phyloP scores from a whole-genome alignment of 2,797 vertebrate genomes.

The Sebastes itinus region DNA sequence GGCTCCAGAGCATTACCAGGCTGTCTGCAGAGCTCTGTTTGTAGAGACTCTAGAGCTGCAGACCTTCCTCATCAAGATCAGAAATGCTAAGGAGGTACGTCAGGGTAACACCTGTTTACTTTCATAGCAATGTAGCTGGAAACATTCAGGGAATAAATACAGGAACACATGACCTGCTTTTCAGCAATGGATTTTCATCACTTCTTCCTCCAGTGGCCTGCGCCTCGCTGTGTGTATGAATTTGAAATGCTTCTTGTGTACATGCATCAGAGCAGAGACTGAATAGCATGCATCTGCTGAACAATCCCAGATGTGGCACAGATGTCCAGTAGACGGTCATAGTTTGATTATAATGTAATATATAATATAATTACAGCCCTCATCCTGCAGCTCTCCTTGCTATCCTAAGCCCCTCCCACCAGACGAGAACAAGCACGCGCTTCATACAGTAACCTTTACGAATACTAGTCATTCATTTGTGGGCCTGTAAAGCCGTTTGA shows the following conservation, averaged over 20 bases:
- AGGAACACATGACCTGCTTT: background rate
- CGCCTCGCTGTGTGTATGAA: background rate
- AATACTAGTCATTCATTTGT: too few species aligned
- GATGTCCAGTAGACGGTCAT: background rate
- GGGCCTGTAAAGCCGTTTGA: too few species aligned
- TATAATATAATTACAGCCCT: too few species aligned
- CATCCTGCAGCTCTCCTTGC: too few species aligned
- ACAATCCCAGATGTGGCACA: background rate
- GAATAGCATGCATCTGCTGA: background rate
- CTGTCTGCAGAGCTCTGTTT: slow-evolving; percentile 92
- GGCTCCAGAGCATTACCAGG: slow-evolving; percentile 92
- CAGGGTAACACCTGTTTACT: background rate
- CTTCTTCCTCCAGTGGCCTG: background rate
- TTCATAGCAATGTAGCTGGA: background rate
- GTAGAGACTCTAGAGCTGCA: slow-evolving; percentile 94
- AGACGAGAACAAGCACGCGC: too few species aligned
- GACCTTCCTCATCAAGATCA: slow-evolving; percentile 92
- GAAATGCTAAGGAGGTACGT: slow-evolving; percentile 92
- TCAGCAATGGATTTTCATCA: background rate
- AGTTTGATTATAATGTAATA: too few species aligned
- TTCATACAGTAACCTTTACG: too few species aligned
- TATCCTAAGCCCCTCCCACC: too few species aligned
- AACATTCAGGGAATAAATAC: background rate
- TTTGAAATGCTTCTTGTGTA: slow-evolving; percentile 8
- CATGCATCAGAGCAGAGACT: background rate